Conservation (phyloP, 2,888 invertebrate species). For the Drepana falcataria region DNA sequence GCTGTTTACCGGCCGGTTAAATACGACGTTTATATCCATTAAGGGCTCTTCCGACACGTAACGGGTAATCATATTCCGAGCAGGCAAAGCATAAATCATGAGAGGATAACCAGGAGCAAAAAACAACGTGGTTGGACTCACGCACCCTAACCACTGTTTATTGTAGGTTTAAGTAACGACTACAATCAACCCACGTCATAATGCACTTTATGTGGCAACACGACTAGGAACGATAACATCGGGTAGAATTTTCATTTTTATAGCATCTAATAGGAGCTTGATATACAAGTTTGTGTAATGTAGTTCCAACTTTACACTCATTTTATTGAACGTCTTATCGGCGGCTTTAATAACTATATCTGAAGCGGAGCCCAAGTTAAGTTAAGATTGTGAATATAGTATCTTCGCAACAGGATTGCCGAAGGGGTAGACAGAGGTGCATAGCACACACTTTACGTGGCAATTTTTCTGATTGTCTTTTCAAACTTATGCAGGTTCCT, state of each 20-base stretch:
- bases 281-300: not conserved
- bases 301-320: conserved; percentile 29
- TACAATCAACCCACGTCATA: not conserved
- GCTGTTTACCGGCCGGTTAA: conserved; percentile 57
- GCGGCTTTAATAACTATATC: conserved; percentile 18
- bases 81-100: conserved; percentile 72
- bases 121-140: conserved; percentile 53
- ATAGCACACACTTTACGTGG: too few relatives aligned
- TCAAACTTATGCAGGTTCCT: too few relatives aligned
- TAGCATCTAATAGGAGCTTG: not conserved
- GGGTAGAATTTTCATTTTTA: not conserved
- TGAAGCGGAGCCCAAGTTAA: conserved; percentile 9
- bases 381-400: conserved; percentile 13
- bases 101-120: conserved; percentile 62
- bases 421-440: too few relatives aligned
- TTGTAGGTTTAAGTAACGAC: conserved; percentile 35
- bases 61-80: conserved; percentile 67
- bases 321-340: conserved; percentile 48
- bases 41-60: conserved; percentile 69
- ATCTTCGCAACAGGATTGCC: not conserved
- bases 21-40: conserved; percentile 74
- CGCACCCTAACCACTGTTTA: conserved; percentile 62
- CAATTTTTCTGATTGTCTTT: too few relatives aligned
- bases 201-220: not conserved
- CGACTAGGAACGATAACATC: not conserved